Evolutionary conservation across 1,140 invertebrate species (phyloP).

Genomic region (Polyergus mexicanus): DNA sequence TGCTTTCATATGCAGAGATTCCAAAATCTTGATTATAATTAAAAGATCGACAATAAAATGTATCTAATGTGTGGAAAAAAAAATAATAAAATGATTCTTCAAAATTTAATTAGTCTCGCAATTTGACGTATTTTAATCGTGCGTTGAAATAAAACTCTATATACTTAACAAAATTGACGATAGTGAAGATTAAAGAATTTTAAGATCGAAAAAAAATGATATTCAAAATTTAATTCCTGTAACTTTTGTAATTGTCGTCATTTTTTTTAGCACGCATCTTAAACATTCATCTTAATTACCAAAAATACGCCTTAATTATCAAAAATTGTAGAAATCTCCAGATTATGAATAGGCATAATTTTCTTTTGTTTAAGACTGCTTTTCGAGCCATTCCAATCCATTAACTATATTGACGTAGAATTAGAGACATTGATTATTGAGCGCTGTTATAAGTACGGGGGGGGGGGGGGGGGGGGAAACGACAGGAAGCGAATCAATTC

Average conservation of each 20-base stretch:
- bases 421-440: conserved; percentile 10
- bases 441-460: neutral
- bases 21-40: neutral
- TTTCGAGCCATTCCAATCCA: conserved; percentile 3
- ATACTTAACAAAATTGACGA: neutral
- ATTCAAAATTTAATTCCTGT: neutral
- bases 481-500: neutral
- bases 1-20: neutral
- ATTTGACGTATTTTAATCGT: neutral
- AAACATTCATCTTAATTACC: too few species aligned
- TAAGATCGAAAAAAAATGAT: neutral
- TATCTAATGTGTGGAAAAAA: neutral
- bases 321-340: neutral
- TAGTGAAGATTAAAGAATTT: neutral
- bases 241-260: neutral
- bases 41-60: neutral
- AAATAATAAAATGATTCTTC: neutral
- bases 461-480: too few species aligned
- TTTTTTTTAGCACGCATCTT: neutral
- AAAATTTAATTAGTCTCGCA: neutral
- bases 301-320: too few species aligned
- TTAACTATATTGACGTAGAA: conserved; percentile 21
- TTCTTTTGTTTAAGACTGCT: neutral
- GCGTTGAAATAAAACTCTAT: neutral
- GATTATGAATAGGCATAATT: neutral